Conservation (phyloP, 2,113 vertebrate genomes). For the Bagarius yarrelli region DNA sequence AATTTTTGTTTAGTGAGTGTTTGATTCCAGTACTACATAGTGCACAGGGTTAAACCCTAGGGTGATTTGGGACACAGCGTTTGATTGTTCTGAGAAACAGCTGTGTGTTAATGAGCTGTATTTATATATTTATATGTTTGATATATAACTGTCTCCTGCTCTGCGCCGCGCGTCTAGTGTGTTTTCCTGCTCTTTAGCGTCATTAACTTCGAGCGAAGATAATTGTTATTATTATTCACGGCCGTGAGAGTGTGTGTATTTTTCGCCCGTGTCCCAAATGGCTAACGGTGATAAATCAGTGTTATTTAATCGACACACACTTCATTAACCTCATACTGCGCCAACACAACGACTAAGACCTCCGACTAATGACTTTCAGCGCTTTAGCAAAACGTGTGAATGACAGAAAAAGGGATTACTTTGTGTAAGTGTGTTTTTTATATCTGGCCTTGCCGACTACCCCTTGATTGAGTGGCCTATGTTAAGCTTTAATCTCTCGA, state of each 20-base stretch:
- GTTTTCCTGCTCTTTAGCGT: constrained; percentile 59
- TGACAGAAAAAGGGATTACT: background rate
- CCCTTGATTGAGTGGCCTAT: background rate
- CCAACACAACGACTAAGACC: constrained; percentile 72
- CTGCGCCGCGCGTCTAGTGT: constrained; percentile 9
- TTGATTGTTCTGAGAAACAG: constrained; percentile 53
- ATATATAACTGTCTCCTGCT: constrained; percentile 17
- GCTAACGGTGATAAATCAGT: constrained; percentile 53
- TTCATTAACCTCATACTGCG: constrained; percentile 75
- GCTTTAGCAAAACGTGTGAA: constrained; percentile 48
- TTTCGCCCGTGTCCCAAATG: constrained; percentile 54
- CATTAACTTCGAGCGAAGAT: constrained; percentile 56
- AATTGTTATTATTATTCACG: constrained; percentile 54
- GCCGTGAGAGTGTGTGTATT: constrained; percentile 44
- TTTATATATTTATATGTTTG: constrained; percentile 44
- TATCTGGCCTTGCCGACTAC: background rate
- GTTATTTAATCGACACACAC: constrained; percentile 63
- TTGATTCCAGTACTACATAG: background rate
- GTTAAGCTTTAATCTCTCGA: background rate
- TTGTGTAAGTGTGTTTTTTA: background rate
- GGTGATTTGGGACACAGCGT: background rate
- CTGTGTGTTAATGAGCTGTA: constrained; percentile 42
- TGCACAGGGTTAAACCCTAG: background rate
- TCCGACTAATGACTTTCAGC: constrained; percentile 57
- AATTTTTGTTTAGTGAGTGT: background rate